Conservation (phyloP, 2,797 vertebrate species). For the Dicrostonyx torquatus region DNA sequence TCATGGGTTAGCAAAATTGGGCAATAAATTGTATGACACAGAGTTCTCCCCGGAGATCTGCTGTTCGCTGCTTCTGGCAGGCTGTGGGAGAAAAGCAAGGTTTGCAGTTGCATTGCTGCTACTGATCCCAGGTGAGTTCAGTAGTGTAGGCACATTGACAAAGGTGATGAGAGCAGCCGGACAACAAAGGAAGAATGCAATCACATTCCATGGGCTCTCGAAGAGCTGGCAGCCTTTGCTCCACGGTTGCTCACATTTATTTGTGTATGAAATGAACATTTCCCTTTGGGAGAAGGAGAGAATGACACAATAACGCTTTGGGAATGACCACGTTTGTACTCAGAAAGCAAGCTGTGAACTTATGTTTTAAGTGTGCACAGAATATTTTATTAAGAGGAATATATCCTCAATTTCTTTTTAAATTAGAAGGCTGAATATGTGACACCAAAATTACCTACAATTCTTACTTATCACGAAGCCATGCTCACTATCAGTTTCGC, state of each 20-base stretch:
- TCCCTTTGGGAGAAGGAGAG: conserved; percentile 14
- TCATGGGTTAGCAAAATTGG: conserved; percentile 77
- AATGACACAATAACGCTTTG: conserved; percentile 59
- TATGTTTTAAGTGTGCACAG: neutral
- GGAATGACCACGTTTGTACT: conserved; percentile 42
- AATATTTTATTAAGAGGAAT: neutral
- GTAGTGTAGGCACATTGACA: conserved; percentile 73
- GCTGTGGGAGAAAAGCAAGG: conserved; percentile 74
- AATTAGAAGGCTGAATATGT: neutral
- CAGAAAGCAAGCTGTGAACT: neutral
- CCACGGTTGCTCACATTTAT: conserved; percentile 55
- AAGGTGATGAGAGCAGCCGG: conserved; percentile 74
- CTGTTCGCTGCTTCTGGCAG: conserved; percentile 67
- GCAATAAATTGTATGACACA: conserved; percentile 75
- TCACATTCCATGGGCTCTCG: conserved; percentile 60
- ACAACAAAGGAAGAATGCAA: conserved; percentile 74
- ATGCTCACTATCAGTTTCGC: neutral
- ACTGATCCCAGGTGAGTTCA: conserved; percentile 71
- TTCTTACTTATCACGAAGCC: neutral
- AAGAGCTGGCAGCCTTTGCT: conserved; percentile 46
- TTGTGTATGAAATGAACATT: conserved; percentile 51
- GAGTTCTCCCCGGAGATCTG: conserved; percentile 71
- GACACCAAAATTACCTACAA: neutral
- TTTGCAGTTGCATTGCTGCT: conserved; percentile 71
- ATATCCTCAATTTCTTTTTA: neutral